Evolutionary conservation across 2,888 invertebrate genomes (phyloP).

Genomic region (Agrotis exclamationis): DNA sequence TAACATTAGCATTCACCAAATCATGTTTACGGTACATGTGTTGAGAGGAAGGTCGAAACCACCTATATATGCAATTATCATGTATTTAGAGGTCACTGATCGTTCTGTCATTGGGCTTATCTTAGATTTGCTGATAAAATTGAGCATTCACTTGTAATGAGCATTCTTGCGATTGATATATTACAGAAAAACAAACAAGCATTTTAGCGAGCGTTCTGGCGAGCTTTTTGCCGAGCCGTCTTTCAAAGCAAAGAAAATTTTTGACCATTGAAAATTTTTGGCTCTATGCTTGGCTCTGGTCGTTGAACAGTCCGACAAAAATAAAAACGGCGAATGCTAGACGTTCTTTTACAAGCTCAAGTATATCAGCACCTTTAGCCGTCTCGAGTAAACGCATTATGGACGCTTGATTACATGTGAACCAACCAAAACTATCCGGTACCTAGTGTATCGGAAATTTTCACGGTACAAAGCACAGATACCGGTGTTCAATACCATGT

Average conservation of each 20-base stretch:
- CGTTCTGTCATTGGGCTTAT: constrained; percentile 76
- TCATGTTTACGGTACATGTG: constrained; percentile 50
- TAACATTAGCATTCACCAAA: constrained; percentile 30
- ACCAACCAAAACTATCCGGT: constrained; percentile 76
- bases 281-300: no score
- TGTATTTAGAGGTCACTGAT: constrained; percentile 75
- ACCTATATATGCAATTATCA: constrained; percentile 62
- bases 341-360: no score
- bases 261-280: no score
- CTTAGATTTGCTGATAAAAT: constrained; percentile 41
- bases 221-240: no score
- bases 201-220: no score
- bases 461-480: constrained; percentile 75
- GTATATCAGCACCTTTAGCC: constrained; percentile 14
- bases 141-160: no score
- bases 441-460: constrained; percentile 83
- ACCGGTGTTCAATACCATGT: constrained; percentile 56
- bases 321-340: no score
- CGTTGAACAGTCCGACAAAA: no score
- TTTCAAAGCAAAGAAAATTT: no score
- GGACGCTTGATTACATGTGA: constrained; percentile 76
- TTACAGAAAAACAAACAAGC: no score
- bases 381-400: constrained; percentile 75
- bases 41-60: constrained; percentile 65
- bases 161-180: no score